Evolutionary conservation across 2,888 invertebrate species (phyloP).

Genomic region (Sthenelais limicola): DNA sequence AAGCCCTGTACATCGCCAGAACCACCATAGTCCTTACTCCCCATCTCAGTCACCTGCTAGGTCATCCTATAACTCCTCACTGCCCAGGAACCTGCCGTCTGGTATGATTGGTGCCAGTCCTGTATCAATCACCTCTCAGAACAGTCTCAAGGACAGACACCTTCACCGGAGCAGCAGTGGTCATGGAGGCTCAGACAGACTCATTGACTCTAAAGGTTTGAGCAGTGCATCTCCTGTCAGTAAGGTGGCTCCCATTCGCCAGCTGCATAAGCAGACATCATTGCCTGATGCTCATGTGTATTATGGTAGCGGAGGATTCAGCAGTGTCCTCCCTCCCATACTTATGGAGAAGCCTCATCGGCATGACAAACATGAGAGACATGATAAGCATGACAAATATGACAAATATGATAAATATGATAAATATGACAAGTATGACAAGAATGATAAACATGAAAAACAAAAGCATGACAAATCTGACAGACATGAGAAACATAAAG

Average conservation of each 20-base stretch:
- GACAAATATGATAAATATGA: not conserved
- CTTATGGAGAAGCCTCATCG: slow-evolving; percentile 12
- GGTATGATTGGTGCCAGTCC: slow-evolving; percentile 15
- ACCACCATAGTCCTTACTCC: not conserved
- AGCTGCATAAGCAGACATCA: slow-evolving; percentile 35
- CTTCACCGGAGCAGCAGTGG: not conserved
- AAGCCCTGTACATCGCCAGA: slow-evolving; percentile 7
- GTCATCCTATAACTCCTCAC: not conserved
- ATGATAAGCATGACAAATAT: not conserved
- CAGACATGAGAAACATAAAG: slow-evolving; percentile 13
- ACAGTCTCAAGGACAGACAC: not conserved
- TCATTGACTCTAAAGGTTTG: slow-evolving; percentile 1
- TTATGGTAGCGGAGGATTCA: not conserved
- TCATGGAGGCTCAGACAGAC: not conserved
- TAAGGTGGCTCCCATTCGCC: slow-evolving; percentile 24
- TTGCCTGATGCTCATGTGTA: slow-evolving; percentile 28
- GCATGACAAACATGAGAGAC: not conserved
- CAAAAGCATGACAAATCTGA: slow-evolving; percentile 7
- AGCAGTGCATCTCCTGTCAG: slow-evolving; percentile 14
- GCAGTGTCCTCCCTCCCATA: too few relatives aligned
- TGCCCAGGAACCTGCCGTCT: slow-evolving; percentile 13
- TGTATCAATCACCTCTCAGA: slow-evolving; percentile 1
- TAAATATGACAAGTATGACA: slow-evolving; percentile 9
- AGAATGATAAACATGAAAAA: slow-evolving; percentile 6
- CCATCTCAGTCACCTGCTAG: slow-evolving; percentile 3